Evolutionary conservation across 2,113 vertebrate species (phyloP), one percentile per base, ranked within the genome.

Genomic region (Felis catus): DNA sequence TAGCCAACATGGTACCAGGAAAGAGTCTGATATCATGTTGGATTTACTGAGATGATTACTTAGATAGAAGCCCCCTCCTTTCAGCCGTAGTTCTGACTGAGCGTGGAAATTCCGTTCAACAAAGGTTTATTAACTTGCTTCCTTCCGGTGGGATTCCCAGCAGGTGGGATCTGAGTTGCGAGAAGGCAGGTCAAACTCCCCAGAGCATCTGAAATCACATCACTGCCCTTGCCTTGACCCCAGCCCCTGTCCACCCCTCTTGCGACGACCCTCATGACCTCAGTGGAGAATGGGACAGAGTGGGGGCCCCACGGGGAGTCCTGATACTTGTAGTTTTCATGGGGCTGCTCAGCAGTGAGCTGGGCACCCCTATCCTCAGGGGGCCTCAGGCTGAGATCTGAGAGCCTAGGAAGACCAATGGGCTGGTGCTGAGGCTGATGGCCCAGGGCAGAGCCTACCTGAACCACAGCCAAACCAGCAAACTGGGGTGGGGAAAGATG

Each of bases 371-470:
- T 33, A 31, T 65, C 45, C 25, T 89, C 19, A 13, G 12, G 7
- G 48, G 15, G 11, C 25, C 89, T 39, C 65, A 39, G 0, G 16
- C 55, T 91, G 94, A 97, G 82, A 79, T 61, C 79, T 55, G 53
- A 41, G 96, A 78, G 19, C 11, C 81, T n/a, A 3, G 3, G 55
- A 82, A 65, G 55, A 33, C 25, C 2, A 0, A 55, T 39, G 68
- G 68, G 41, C 51, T 92, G 79, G 78, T 21, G 55, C 89, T 80
- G 65, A 55, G 66, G 80, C 36, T 58, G 45, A 3, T 45, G 31
- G 25, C 18, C 70, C 29, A 66, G 86, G 48, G 27, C 5, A 0
- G 71, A 7, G 6, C 99, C 97, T 99, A 99, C 99, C 99, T 99
- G 98, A 98, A 81, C 73, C 81, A 82, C 53, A 97, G 87, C 61